These are phyloP conservation scores for Regulus satrapa DNA, from an alignment of 2,113 vertebrate genomes.

Conservation along the genomic window DNA sequence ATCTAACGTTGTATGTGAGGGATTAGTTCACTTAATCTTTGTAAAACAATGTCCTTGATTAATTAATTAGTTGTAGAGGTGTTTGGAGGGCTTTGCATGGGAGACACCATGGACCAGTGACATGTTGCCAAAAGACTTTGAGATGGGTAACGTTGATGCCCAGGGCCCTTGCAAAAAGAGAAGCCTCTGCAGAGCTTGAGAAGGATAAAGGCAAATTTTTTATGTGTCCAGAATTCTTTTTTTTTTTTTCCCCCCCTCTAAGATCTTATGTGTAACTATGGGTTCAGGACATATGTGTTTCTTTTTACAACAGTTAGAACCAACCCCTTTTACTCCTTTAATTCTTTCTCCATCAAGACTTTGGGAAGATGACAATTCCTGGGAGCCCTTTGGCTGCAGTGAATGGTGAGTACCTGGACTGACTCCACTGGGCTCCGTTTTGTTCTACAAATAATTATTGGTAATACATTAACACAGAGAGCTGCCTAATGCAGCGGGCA, in stretches of 20 bases:
- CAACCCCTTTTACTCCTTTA: not conserved
- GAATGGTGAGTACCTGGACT: not conserved
- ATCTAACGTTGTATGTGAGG: fast-evolving
- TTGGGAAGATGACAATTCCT: not conserved
- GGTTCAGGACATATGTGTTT: not conserved
- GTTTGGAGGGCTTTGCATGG: not conserved
- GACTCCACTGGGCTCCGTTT: not conserved
- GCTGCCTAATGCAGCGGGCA: not conserved
- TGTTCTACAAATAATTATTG: not conserved
- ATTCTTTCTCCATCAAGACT: not conserved
- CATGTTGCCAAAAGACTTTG: not conserved
- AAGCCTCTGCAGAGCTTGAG: not conserved
- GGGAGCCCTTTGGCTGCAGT: not conserved
- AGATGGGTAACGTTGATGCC: not conserved
- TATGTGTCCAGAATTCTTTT: not conserved
- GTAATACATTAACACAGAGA: not conserved
- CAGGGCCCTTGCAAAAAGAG: not conserved
- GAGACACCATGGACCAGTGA: not conserved
- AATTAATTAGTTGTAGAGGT: not conserved
- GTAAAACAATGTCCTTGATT: not conserved
- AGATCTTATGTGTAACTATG: not conserved
- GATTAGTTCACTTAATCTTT: not conserved
- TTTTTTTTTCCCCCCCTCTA: not conserved
- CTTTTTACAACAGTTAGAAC: not conserved
- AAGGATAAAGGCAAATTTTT: not conserved